Conservation (phyloP, 2,888 invertebrate species). For the Epirrhoe alternata region DNA sequence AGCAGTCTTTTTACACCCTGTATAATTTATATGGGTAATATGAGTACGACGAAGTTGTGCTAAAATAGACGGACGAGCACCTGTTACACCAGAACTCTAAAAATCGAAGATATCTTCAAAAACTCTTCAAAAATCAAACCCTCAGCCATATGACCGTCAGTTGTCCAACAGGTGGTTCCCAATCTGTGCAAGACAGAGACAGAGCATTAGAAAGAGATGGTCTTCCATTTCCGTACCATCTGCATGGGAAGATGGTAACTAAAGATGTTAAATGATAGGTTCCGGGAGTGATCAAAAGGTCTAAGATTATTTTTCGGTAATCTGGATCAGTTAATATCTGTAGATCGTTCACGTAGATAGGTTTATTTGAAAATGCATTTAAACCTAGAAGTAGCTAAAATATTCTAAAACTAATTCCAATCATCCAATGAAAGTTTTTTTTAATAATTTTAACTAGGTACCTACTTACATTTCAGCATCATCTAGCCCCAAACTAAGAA, state of each 20-base stretch:
- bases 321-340: background rate
- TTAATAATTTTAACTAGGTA: too few species aligned
- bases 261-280: conserved; percentile 38
- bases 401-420: too few species aligned
- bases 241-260: conserved; percentile 68
- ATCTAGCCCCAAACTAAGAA: too few species aligned
- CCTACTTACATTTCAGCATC: too few species aligned
- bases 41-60: too few species aligned
- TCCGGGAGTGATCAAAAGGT: background rate
- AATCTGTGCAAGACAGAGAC: conserved; percentile 75
- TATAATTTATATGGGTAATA: too few species aligned
- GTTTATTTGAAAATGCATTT: too few species aligned
- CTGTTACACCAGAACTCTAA: background rate
- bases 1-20: too few species aligned
- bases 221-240: conserved; percentile 84
- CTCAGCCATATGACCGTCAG: conserved; percentile 73
- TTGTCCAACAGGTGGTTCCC: conserved; percentile 77
- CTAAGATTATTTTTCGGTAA: background rate
- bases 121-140: conserved; percentile 23
- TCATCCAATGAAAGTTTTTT: too few species aligned
- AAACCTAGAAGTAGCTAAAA: too few species aligned
- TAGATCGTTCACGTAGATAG: too few species aligned
- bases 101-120: conserved; percentile 11
- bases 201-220: conserved; percentile 56
- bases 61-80: background rate